Evolutionary conservation across 2,797 vertebrate species (phyloP).

Genomic region (Aulostomus chinensis): DNA sequence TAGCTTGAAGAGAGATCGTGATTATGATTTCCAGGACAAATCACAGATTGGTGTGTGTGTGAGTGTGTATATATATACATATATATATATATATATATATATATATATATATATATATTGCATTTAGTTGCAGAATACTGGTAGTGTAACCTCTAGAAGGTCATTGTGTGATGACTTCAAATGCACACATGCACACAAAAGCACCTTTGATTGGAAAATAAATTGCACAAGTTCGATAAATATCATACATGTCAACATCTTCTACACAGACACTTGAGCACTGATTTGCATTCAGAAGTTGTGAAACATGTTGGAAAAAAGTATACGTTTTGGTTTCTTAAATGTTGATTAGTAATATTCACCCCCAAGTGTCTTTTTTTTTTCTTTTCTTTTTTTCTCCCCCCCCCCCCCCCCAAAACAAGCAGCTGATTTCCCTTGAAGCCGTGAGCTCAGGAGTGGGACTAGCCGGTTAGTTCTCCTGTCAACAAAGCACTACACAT

Average conservation of each 20-base stretch:
- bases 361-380: conserved; percentile 43
- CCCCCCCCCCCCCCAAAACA: no score
- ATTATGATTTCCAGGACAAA: conserved; percentile 60
- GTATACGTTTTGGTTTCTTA: conserved; percentile 58
- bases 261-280: conserved; percentile 66
- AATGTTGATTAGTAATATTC: conserved; percentile 57
- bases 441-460: conserved; percentile 46
- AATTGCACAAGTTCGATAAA: conserved; percentile 70
- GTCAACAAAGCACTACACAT: conserved; percentile 70
- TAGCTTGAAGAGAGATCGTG: conserved; percentile 59
- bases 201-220: conserved; percentile 75
- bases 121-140: conserved; percentile 62
- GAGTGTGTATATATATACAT: conserved; percentile 9
- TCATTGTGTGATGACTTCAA: conserved; percentile 57
- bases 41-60: conserved; percentile 48
- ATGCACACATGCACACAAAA: conserved; percentile 78
- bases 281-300: conserved; percentile 62
- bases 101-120: conserved; percentile 27
- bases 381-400: no score
- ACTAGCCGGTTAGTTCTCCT: conserved; percentile 58
- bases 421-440: conserved; percentile 62
- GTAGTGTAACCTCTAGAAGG: conserved; percentile 54
- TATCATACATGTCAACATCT: conserved; percentile 64
- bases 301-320: conserved; percentile 52
- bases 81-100: conserved; percentile 5